Evolutionary conservation across 2,113 vertebrate genomes (phyloP).

Genomic region (Lanius ludovicianus): DNA sequence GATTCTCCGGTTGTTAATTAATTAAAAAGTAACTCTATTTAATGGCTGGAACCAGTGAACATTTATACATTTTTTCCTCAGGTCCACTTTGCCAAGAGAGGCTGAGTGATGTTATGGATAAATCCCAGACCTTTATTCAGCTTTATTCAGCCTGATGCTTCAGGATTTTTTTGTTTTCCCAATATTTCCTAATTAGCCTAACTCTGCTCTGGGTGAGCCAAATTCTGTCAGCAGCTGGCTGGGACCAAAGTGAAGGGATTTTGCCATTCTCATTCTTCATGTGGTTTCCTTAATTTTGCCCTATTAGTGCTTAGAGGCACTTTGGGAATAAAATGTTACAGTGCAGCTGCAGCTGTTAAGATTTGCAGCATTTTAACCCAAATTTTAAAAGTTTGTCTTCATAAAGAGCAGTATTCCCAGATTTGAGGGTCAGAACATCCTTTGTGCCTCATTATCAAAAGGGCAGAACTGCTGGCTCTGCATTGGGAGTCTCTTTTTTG

Average conservation of each 20-base stretch:
- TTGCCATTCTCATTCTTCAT: neutral
- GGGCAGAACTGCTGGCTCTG: neutral
- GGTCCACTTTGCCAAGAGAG: neutral
- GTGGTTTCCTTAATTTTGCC: neutral
- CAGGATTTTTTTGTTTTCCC: neutral
- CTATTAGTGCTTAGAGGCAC: neutral
- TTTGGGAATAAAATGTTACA: neutral
- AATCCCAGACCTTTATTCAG: neutral
- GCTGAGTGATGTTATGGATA: neutral
- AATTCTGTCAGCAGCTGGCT: neutral
- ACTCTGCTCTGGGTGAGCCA: neutral
- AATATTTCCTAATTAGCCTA: neutral
- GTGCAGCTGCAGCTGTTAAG: neutral
- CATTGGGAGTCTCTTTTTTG: neutral
- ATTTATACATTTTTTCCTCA: fast-evolving
- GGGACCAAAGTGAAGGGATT: neutral
- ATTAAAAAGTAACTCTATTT: neutral
- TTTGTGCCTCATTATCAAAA: neutral
- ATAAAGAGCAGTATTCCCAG: neutral
- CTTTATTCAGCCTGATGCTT: neutral
- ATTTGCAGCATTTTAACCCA: neutral
- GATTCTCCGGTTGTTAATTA: neutral
- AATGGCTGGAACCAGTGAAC: neutral
- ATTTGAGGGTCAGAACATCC: neutral
- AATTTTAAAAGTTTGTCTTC: neutral